Evolutionary conservation across 2,888 invertebrate genomes (phyloP).

Genomic region (Suillia variegata): DNA sequence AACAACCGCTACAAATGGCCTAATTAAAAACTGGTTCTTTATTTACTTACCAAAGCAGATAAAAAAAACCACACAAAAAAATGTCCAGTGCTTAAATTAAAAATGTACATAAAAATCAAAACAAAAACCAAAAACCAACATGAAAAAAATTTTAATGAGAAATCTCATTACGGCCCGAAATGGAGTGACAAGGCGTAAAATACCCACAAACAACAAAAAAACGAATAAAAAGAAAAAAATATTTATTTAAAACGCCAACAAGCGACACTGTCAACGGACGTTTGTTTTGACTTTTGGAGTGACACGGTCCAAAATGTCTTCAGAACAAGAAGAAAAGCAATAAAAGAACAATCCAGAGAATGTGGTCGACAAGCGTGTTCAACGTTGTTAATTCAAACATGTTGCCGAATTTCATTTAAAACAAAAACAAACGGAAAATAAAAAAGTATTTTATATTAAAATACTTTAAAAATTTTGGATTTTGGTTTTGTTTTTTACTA

Average conservation of each 20-base stretch:
- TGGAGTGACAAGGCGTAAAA: conserved; percentile 15
- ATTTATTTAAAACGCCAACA: neutral
- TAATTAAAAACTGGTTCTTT: conserved; percentile 46
- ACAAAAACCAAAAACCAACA: neutral
- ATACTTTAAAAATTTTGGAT: no score
- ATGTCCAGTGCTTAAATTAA: conserved; percentile 27
- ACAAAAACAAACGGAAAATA: no score
- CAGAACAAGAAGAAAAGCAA: neutral
- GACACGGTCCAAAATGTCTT: neutral
- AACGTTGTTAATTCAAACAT: no score
- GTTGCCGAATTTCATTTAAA: no score
- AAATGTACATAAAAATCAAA: conserved; percentile 29
- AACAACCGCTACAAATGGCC: conserved; percentile 30
- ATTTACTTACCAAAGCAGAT: conserved; percentile 23
- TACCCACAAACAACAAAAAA: neutral
- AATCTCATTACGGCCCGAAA: conserved; percentile 34
- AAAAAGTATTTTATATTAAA: no score
- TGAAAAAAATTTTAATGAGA: conserved; percentile 4
- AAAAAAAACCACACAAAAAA: no score
- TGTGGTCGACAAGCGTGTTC: no score
- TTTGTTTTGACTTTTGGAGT: neutral
- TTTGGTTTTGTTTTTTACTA: no score
- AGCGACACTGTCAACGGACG: neutral
- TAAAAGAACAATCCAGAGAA: neutral
- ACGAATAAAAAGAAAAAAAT: no score